These are phyloP conservation scores for Mungos mungo DNA, from an alignment of 2,113 vertebrate genomes.

Conservation along the genomic window DNA sequence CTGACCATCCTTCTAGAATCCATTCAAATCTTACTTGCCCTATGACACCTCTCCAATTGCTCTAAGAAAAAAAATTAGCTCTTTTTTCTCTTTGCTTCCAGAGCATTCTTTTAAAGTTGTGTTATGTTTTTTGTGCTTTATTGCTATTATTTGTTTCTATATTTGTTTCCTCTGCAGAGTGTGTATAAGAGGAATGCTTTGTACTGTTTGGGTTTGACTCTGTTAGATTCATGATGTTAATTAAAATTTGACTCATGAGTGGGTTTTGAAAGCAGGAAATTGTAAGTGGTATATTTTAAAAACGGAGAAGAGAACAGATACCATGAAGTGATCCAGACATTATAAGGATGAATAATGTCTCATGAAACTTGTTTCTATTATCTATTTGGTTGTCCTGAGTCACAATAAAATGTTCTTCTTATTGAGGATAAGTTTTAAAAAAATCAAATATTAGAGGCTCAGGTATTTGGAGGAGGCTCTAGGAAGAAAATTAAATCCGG, in stretches of 20 bases:
- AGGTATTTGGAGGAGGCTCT: neutral
- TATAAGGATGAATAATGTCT: neutral
- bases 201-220: neutral
- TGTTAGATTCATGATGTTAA: slow-evolving; percentile 1
- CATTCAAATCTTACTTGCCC: neutral
- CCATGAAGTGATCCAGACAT: neutral
- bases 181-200: neutral
- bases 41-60: neutral
- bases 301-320: neutral
- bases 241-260: neutral
- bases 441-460: neutral
- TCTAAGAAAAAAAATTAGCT: neutral
- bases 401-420: neutral
- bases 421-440: neutral
- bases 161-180: neutral
- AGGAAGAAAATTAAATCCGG: neutral
- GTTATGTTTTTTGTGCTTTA: neutral
- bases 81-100: neutral
- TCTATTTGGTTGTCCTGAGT: neutral
- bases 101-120: neutral
- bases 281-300: neutral
- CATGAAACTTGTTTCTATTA: neutral
- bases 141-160: neutral
- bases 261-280: neutral
- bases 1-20: neutral